Conservation (phyloP, 2,888 invertebrate genomes). For the Plebejus anna region DNA sequence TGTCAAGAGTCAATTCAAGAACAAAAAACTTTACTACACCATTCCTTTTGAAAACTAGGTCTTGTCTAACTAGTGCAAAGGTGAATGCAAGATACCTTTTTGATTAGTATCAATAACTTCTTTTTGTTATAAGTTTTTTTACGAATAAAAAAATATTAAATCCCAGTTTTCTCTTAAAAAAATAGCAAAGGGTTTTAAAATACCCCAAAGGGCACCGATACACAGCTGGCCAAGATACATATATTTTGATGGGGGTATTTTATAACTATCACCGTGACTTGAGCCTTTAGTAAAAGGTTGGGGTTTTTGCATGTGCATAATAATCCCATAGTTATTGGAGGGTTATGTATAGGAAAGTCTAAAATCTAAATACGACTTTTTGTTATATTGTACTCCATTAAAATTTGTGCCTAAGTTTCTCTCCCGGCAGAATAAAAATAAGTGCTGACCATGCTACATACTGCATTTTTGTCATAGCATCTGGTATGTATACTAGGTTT, state of each 20-base stretch:
- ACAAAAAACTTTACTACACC: neutral
- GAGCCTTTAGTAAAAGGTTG: neutral
- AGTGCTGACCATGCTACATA: too few relatives aligned
- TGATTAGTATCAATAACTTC: neutral
- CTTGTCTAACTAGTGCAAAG: neutral
- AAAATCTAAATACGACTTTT: too few relatives aligned
- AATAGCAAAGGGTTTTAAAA: neutral
- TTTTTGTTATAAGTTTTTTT: neutral
- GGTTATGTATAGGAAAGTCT: neutral
- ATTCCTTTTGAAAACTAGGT: neutral
- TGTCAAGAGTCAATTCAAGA: neutral
- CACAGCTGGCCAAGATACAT: neutral
- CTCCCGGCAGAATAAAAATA: too few relatives aligned
- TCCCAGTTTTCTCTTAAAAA: neutral
- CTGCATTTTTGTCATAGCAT: too few relatives aligned
- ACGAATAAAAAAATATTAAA: neutral
- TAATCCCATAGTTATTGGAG: neutral
- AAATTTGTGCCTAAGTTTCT: too few relatives aligned
- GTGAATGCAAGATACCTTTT: neutral
- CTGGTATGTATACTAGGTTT: too few relatives aligned
- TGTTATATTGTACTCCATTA: too few relatives aligned
- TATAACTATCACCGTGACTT: conserved; percentile 5
- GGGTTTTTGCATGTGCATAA: neutral
- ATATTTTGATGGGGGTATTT: conserved; percentile 1
- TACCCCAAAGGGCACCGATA: neutral